Conservation (phyloP, 2,113 vertebrate species). For the Muscicapa adusta region DNA sequence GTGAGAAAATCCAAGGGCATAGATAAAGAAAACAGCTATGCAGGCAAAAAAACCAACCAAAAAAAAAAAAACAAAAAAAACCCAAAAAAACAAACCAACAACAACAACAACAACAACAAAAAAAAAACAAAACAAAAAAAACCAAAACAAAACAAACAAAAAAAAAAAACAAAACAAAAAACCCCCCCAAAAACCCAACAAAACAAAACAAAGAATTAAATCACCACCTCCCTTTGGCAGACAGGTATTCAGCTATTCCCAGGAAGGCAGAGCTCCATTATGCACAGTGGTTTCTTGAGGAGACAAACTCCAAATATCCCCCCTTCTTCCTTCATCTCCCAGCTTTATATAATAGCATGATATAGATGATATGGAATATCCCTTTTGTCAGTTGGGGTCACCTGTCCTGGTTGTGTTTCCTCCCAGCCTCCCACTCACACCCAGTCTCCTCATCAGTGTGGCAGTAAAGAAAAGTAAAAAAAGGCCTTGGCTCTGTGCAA, state of each 20-base stretch:
- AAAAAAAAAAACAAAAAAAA: no score
- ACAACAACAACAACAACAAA: no score
- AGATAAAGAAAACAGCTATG: neutral
- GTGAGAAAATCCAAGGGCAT: neutral
- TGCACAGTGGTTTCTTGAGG: neutral
- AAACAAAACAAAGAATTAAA: neutral
- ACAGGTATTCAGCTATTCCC: neutral
- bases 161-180: no score
- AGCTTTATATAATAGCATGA: neutral
- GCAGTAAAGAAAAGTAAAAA: neutral
- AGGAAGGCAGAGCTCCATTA: neutral
- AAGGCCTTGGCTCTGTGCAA: neutral
- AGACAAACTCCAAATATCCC: neutral
- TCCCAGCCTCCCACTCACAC: accelerated
- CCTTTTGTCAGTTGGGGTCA: neutral
- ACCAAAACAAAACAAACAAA: no score
- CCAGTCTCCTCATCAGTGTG: accelerated
- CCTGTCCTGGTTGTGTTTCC: neutral
- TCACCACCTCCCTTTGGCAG: neutral
- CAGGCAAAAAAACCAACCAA: neutral
- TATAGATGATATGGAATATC: no score
- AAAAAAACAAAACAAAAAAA: no score
- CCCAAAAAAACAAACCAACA: no score
- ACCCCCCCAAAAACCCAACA: no score
- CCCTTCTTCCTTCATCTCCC: neutral